Base-by-base conservation (phyloP, 2,797 vertebrate species). In the Hafferia zeledoni region DNA sequence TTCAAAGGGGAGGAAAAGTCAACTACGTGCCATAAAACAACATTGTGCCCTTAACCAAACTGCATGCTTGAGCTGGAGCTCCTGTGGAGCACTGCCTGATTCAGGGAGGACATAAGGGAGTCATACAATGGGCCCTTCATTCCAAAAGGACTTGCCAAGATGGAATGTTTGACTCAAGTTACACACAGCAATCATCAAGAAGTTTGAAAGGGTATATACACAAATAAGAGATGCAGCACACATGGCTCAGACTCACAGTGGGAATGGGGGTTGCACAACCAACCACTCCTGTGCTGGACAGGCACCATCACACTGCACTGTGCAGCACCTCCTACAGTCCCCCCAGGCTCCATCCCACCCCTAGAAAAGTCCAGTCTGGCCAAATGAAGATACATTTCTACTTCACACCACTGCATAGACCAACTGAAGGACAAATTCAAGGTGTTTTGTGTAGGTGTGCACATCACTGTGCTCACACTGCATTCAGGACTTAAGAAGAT, bases 151-250 rank as follows among this genome's bases (percentile, higher is more conserved):
- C 71, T 68, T 39, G 41, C 76, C 64, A 83, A 87, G 56, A 71
- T n/a, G 56, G 71, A 84, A 93, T 91, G 49, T 71, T 90, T 83
- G 46, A 52, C 81, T 91, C 59, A 37, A 87, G 76, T 64, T 84
- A 52, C 33, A 61, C 39, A 59, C 37, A 75, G 50, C 50, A 78
- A 91, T 56, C 31, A 74, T 4, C 39, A 52, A 81, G 30, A 46
- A n/a, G 24, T 69, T 72, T 70, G 44, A 59, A 89, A 67, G 31
- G 13, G 60, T 23, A 69, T 7, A 33, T 9, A 57, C 4, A 92
- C 55, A 89, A 90, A 25, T 24, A 69, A 69, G 23, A 89, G 49
- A 83, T 16, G 41, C 46, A 71, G 84, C 41, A 74, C 39, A 70
- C 7, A 5, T 39, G 81, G 13, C 60, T 1, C 1, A n/a, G 19